phyloP scores from a whole-genome alignment of 2,888 invertebrate genomes.

The Melieria omissa region DNA sequence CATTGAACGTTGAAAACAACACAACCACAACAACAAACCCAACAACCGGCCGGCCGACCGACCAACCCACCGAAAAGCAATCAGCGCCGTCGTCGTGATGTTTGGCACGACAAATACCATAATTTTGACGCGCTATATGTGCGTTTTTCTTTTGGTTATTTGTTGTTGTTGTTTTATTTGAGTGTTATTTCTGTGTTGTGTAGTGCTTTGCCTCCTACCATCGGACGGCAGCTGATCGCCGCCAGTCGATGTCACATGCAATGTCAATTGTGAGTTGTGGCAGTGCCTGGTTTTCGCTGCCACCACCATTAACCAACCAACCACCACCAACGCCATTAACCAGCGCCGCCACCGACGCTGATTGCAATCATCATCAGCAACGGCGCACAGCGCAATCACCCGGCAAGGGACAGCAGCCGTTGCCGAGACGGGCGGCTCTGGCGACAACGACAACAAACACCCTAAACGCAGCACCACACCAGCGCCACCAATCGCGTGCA shows the following conservation, averaged over 20 bases:
- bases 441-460: not conserved
- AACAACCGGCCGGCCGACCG: not conserved
- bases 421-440: not conserved
- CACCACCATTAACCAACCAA: not conserved
- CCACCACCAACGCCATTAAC: slow-evolving; percentile 19
- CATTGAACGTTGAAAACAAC: not conserved
- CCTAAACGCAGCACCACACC: not conserved
- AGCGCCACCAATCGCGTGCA: not conserved
- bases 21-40: slow-evolving; percentile 2
- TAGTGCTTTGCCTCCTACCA: not conserved
- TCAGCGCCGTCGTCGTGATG: slow-evolving; percentile 9
- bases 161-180: too few species aligned
- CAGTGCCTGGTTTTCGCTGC: slow-evolving; percentile 5
- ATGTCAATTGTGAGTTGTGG: slow-evolving; percentile 18
- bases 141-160: too few species aligned
- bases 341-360: slow-evolving; percentile 1
- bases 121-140: slow-evolving; percentile 17
- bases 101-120: slow-evolving; percentile 26
- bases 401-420: not conserved
- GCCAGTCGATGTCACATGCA: slow-evolving; percentile 22
- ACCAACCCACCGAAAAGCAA: slow-evolving; percentile 1
- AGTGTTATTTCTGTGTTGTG: not conserved
- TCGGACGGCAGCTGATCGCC: not conserved
- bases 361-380: slow-evolving; percentile 36
- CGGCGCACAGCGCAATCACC: slow-evolving; percentile 34